Conservation (phyloP, 2,888 invertebrate species). For the Electrophaes corylata region DNA sequence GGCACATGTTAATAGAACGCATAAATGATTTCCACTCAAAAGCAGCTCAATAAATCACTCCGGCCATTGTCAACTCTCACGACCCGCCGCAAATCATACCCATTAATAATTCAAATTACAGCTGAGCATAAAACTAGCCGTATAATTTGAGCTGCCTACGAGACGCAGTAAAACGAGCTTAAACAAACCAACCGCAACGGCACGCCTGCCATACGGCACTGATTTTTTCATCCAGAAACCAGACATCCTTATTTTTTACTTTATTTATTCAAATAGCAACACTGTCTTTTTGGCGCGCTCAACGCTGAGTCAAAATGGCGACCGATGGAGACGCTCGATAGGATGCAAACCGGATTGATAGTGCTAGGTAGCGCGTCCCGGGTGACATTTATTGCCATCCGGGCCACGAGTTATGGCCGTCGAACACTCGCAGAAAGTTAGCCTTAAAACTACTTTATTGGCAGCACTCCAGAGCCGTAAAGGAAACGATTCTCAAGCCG, state of each 20-base stretch:
- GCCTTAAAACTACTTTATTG: slow-evolving; percentile 73
- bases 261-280: slow-evolving; percentile 52
- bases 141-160: slow-evolving; percentile 38
- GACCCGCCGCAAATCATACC: slow-evolving; percentile 39
- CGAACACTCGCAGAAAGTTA: slow-evolving; percentile 63
- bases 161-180: slow-evolving; percentile 53
- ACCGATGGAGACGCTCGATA: slow-evolving; percentile 75
- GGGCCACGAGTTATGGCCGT: slow-evolving; percentile 64
- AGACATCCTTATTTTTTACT: slow-evolving; percentile 44
- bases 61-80: slow-evolving; percentile 39
- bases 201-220: slow-evolving; percentile 63
- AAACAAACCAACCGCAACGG: slow-evolving; percentile 62
- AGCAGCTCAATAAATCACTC: slow-evolving; percentile 36
- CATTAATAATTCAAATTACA: slow-evolving; percentile 43
- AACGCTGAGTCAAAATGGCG: slow-evolving; percentile 51
- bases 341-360: slow-evolving; percentile 76
- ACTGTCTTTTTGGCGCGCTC: slow-evolving; percentile 56
- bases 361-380: slow-evolving; percentile 64
- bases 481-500: slow-evolving; percentile 55
- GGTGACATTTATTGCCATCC: slow-evolving; percentile 74
- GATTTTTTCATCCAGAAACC: slow-evolving; percentile 57
- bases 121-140: slow-evolving; percentile 40
- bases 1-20: slow-evolving; percentile 25
- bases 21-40: slow-evolving; percentile 37
- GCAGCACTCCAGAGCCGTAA: slow-evolving; percentile 69